Conservation (phyloP, 2,797 vertebrate species). For the Loris lydekkerianus region DNA sequence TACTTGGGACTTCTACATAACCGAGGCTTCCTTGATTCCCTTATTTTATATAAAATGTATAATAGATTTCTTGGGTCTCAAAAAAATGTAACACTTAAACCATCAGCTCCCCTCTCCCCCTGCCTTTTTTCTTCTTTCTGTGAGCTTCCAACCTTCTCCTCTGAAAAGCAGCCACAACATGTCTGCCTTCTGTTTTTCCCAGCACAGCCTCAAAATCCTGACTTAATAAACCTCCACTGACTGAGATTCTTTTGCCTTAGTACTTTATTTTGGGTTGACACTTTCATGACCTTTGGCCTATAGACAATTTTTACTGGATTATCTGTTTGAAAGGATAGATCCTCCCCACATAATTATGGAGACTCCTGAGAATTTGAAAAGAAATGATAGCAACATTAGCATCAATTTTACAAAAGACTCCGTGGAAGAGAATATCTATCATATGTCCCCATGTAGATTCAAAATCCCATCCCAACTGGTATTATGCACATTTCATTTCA, state of each 20-base stretch:
- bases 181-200: background rate
- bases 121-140: no score
- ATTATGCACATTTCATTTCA: background rate
- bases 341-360: background rate
- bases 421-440: background rate
- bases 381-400: background rate
- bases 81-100: no score
- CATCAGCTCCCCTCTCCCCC: no score
- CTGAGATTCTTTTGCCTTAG: background rate
- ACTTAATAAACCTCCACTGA: background rate
- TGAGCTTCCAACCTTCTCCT: no score
- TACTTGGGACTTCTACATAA: no score
- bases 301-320: background rate
- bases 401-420: background rate
- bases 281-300: background rate
- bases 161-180: no score
- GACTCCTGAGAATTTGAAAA: background rate
- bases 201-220: background rate
- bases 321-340: background rate
- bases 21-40: no score
- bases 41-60: no score
- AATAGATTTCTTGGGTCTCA: no score
- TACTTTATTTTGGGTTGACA: background rate
- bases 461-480: slow-evolving; percentile 4
- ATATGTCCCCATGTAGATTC: background rate